phyloP scores from a whole-genome alignment of 2,113 vertebrate species.

The Pipa parva region DNA sequence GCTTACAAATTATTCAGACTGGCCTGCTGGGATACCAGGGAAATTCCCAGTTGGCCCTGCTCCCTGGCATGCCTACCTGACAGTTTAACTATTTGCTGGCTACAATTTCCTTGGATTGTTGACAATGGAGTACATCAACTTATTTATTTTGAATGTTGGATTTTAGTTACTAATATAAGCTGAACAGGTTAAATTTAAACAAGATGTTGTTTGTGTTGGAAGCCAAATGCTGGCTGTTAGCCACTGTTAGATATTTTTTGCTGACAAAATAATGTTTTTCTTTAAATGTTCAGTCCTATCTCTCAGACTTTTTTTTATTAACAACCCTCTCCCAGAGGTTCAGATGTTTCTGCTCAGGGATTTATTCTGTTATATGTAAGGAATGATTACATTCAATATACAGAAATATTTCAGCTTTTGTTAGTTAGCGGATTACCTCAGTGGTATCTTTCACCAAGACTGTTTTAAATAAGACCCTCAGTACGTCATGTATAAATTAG shows the following conservation, averaged over 20 bases:
- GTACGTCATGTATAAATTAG: no score
- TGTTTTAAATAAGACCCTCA: no score
- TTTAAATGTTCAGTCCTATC: conserved; percentile 11
- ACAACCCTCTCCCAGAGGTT: no score
- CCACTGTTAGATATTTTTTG: conserved; percentile 32
- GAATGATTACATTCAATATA: no score
- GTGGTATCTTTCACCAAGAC: no score
- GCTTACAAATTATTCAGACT: no score
- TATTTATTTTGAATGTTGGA: conserved; percentile 41
- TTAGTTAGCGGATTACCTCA: no score
- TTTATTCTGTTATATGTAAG: no score
- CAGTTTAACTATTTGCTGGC: not conserved
- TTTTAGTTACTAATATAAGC: conserved; percentile 46
- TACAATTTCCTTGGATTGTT: not conserved
- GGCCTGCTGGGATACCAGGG: not conserved
- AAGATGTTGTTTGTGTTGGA: conserved; percentile 36
- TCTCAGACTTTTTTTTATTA: not conserved
- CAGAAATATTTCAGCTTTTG: no score
- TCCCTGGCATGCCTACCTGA: not conserved
- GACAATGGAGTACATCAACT: conserved; percentile 8
- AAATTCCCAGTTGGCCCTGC: not conserved
- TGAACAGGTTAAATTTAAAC: conserved; percentile 46
- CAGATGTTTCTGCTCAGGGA: no score
- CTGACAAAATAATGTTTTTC: conserved; percentile 19
- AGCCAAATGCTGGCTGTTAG: not conserved